A percentile compares a stretch with the other conserved stretches of the same genome.
Conservation (phyloP, 2,113 vertebrate species). For the Oncorhynchus masou region DNA sequence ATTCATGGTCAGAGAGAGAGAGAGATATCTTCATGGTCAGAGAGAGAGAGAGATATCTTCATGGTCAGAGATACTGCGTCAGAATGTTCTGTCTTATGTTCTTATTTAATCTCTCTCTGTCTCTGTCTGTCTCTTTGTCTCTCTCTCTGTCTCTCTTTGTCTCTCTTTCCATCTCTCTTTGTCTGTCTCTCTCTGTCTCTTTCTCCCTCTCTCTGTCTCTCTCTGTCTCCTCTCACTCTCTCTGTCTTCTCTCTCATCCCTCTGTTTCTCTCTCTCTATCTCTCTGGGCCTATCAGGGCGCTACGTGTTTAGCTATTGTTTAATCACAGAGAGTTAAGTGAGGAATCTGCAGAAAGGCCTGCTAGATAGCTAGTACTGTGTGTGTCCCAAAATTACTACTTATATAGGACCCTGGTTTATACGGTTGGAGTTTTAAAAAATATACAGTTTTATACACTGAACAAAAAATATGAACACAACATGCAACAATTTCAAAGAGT, state of each 20-base stretch:
- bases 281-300: conserved; percentile 35
- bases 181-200: no score
- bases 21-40: no score
- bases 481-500: no score
- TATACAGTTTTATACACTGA: not conserved
- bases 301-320: conserved; percentile 19
- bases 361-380: no score
- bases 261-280: conserved; percentile 71
- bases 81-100: conserved; percentile 46
- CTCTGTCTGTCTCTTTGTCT: not conserved
- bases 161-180: conserved; percentile 59
- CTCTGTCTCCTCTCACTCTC: not conserved
- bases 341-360: no score
- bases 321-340: no score
- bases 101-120: conserved; percentile 23
- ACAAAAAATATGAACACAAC: no score
- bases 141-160: conserved; percentile 62
- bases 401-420: no score
- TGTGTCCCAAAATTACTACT: no score
- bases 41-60: conserved; percentile 1
- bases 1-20: no score
- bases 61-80: not conserved
- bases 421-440: no score
- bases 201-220: no score
- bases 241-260: conserved; percentile 37